Base-by-base conservation (phyloP, 2,888 invertebrate genomes). In the Xestia ashworthii region DNA sequence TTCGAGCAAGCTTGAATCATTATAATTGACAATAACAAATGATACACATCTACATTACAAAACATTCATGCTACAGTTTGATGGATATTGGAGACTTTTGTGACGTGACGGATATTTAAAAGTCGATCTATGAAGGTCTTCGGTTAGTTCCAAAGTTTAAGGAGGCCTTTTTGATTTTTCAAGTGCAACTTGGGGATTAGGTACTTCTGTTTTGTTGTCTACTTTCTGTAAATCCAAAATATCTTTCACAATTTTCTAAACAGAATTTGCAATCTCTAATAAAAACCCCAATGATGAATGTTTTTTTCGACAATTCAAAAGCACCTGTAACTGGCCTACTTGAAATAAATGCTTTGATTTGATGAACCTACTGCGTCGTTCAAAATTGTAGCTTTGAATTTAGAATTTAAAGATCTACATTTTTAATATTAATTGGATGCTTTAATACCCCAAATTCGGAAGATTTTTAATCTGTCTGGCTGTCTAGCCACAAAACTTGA, bases 11-110 rank as follows among this genome's bases (percentile, higher is more conserved):
- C 80, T 78, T 87, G 90, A 91, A 93, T 94, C 93, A 93, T 94
- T 93, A 93, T 91, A 92, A 92, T 92, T 94, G 94, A 94, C 94
- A 93, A 91, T 94, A 93, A 94, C 91, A 91, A 94, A 94, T 94
- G 93, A 92, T 90, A 87, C 87, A 87, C 85, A 93, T 93, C 91
- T 89, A 88, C 90, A 90, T 89, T 87, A 87, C 86, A 85, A 83
- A 87, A 85, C 85, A 71, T 67, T 41, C 68, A 71, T 74, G 82
- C 72, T 69, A 81, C 55, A 48, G 58, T 76, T 81, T 86, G 86
- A 86, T 86, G 79, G 77, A 87, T 87, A 76, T 77, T 76, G 46
- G 72, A 53, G 70, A 38, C 74, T 77, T 70, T 87, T 79, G 82
- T 79, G 68, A 70, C 41, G 84, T 53, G 67, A 76, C 62, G 62